Evolutionary conservation across 1,140 invertebrate genomes (phyloP).

Genomic region (Brachionus rubens): DNA sequence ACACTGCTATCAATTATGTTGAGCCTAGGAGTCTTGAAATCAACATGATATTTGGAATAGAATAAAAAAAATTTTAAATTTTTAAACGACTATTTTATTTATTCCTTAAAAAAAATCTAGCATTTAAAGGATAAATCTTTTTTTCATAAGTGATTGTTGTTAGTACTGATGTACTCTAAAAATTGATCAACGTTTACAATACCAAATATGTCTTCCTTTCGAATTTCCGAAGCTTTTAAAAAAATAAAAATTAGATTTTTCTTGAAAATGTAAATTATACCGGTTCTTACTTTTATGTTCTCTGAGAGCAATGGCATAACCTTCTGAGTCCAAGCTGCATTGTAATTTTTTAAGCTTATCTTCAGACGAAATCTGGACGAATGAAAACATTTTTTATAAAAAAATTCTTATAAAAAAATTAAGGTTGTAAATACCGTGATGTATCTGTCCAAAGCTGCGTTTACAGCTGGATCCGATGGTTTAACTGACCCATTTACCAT

Average conservation of each 20-base stretch:
- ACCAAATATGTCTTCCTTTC: slow-evolving; percentile 18
- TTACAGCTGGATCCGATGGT: background rate
- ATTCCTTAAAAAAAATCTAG: too few species aligned
- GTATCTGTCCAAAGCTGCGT: slow-evolving; percentile 10
- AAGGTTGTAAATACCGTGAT: background rate
- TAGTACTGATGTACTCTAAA: slow-evolving; percentile 29
- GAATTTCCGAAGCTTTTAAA: background rate
- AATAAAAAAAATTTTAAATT: too few species aligned
- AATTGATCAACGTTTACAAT: slow-evolving; percentile 26
- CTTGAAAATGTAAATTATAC: background rate
- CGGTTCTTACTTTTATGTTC: background rate
- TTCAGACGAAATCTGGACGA: too few species aligned
- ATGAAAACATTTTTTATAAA: too few species aligned
- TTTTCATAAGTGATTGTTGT: slow-evolving; percentile 26
- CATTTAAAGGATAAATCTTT: too few species aligned
- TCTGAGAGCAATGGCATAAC: slow-evolving; percentile 7
- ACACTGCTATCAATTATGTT: too few species aligned
- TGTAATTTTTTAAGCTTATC: slow-evolving; percentile 43
- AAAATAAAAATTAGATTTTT: background rate
- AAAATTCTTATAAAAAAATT: too few species aligned
- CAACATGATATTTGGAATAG: too few species aligned
- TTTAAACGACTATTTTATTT: too few species aligned
- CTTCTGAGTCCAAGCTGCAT: slow-evolving; percentile 29
- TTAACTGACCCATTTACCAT: slow-evolving; percentile 1
- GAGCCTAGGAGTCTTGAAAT: too few species aligned